A percentile compares a stretch with the other conserved stretches of the same genome.
Conservation (phyloP, 1,140 invertebrate species). For the Eueides isabella region DNA sequence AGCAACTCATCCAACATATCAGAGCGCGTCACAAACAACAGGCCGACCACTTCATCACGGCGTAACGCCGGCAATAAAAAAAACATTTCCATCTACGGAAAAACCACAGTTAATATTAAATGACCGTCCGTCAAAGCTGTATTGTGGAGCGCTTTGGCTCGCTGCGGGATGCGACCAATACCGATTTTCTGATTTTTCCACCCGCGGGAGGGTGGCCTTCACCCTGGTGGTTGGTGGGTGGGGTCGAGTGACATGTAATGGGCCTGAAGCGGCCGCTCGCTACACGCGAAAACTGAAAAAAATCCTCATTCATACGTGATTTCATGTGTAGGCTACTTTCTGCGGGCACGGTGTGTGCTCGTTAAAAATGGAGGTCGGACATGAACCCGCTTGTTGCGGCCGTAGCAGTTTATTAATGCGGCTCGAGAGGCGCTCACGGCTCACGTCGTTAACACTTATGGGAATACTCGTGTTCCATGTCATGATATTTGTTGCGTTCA, state of each 20-base stretch:
- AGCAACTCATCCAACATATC: constrained; percentile 72
- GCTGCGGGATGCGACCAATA: constrained; percentile 75
- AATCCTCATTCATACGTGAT: constrained; percentile 81
- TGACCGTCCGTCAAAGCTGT: constrained; percentile 80
- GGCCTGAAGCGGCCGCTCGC: constrained; percentile 71
- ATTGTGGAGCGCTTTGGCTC: constrained; percentile 72
- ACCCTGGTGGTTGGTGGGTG: constrained; percentile 38
- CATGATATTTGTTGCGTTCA: constrained; percentile 23
- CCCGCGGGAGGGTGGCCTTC: constrained; percentile 36
- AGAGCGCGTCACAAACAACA: constrained; percentile 76
- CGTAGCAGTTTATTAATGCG: constrained; percentile 77
- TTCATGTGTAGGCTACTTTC: constrained; percentile 80
- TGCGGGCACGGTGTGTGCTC: constrained; percentile 73
- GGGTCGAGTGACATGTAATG: constrained; percentile 76
- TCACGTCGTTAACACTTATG: constrained; percentile 54
- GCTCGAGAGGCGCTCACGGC: constrained; percentile 54
- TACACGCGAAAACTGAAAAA: constrained; percentile 79
- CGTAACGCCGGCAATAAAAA: constrained; percentile 76
- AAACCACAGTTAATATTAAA: constrained; percentile 82
- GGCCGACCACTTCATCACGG: constrained; percentile 76
- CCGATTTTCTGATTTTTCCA: constrained; percentile 79
- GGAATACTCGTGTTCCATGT: constrained; percentile 37
- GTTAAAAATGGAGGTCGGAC: constrained; percentile 79
- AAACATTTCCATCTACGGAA: constrained; percentile 81
- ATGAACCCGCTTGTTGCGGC: constrained; percentile 75